Evolutionary conservation across 2,888 invertebrate genomes (phyloP).

Genomic region (Amphipyra tragopoginis): DNA sequence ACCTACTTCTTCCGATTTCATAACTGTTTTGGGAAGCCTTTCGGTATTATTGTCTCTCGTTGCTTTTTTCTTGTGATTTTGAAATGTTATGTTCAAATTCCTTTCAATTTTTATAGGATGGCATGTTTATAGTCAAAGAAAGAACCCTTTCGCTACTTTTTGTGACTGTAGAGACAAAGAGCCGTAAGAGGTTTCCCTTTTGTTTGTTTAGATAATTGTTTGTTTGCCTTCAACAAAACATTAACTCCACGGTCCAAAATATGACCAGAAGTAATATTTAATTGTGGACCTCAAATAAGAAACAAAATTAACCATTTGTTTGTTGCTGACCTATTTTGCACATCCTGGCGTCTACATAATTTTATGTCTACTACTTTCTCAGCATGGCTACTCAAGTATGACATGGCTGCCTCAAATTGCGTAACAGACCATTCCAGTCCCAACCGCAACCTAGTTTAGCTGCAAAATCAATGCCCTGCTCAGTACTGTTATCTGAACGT

Average conservation of each 20-base stretch:
- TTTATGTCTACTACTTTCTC: slow-evolving; percentile 3
- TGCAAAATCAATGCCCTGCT: slow-evolving; percentile 52
- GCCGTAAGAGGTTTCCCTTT: too few species aligned
- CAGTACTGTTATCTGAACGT: slow-evolving; percentile 63
- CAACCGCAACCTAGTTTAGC: slow-evolving; percentile 54
- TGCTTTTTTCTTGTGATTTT: too few species aligned
- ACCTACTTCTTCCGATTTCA: slow-evolving; percentile 19
- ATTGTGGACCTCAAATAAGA: background rate
- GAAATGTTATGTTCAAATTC: too few species aligned
- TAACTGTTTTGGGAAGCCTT: slow-evolving; percentile 32
- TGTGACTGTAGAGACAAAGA: too few species aligned
- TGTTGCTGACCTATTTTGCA: slow-evolving; percentile 10
- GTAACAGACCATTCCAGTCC: slow-evolving; percentile 52
- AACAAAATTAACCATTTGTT: background rate
- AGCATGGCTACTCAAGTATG: slow-evolving; percentile 44
- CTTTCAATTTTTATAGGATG: too few species aligned
- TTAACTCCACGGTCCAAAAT: too few species aligned
- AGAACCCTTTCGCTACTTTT: too few species aligned
- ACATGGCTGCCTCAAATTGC: slow-evolving; percentile 51
- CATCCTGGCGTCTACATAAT: background rate
- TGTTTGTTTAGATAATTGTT: too few species aligned
- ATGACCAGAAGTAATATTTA: too few species aligned
- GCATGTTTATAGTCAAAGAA: too few species aligned
- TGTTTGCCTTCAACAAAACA: too few species aligned
- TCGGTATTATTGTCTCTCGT: background rate